Percentiles rank a stretch among this genome's conserved stretches.
Evolutionary conservation across 30 jellyfish, hydroid and myxozoan species (phyloP).

Genomic region (Sanderia malayensis): DNA sequence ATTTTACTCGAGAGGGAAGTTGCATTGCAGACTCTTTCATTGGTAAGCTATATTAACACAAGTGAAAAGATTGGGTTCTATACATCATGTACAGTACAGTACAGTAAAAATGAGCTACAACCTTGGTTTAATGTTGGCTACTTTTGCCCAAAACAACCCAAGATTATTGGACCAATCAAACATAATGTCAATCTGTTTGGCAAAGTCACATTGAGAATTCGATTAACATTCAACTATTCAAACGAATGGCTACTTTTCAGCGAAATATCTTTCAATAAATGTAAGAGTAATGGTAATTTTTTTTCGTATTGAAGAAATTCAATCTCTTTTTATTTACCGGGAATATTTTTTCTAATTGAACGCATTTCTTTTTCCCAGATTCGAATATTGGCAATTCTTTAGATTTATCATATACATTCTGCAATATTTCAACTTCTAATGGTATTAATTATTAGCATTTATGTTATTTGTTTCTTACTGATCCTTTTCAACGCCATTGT

Average conservation of each 20-base stretch:
- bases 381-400: not conserved
- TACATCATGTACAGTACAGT: not conserved
- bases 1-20: not conserved
- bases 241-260: not conserved
- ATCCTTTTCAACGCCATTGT: not conserved
- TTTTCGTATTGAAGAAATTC: not conserved
- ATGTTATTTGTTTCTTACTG: not conserved
- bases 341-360: too few species aligned
- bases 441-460: not conserved
- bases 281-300: not conserved
- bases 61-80: not conserved
- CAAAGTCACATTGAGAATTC: not conserved
- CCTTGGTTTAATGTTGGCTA: not conserved
- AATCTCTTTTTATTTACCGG: too few species aligned
- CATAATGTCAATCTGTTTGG: not conserved
- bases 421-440: not conserved
- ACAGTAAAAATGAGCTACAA: not conserved
- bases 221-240: not conserved
- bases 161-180: not conserved
- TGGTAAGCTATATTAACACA: not conserved
- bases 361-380: not conserved
- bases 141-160: not conserved
- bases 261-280: not conserved
- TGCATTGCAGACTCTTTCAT: not conserved
- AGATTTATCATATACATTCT: not conserved